Conservation (phyloP, 1,140 invertebrate species). For the Cyphomyrmex costatus region DNA sequence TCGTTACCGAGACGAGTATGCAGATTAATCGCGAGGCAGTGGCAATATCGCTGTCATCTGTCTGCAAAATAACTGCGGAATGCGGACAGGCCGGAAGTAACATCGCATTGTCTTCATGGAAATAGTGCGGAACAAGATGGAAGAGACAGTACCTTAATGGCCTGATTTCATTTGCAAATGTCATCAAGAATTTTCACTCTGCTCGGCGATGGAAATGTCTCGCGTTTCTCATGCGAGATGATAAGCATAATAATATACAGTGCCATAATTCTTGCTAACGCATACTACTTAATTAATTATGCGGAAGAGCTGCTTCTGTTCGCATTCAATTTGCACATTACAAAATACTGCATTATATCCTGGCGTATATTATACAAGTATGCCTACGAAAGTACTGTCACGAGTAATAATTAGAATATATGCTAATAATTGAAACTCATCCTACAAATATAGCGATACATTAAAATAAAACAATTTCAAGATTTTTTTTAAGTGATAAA, state of each 20-base stretch:
- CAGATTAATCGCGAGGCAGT: constrained; percentile 54
- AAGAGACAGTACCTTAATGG: constrained; percentile 60
- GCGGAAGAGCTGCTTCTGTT: constrained; percentile 14
- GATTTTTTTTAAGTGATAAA: not conserved
- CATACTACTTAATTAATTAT: constrained; percentile 58
- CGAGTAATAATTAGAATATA: not conserved
- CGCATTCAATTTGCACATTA: constrained; percentile 36
- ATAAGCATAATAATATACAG: constrained; percentile 53
- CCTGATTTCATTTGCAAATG: constrained; percentile 64
- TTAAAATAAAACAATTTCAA: not conserved
- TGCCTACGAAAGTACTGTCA: not conserved
- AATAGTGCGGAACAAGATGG: constrained; percentile 61
- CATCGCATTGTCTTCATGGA: constrained; percentile 58
- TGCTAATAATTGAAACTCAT: not conserved
- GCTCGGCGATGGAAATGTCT: constrained; percentile 13
- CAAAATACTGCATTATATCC: constrained; percentile 39
- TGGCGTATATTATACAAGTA: not conserved
- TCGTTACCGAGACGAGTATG: constrained; percentile 45
- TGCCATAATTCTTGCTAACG: constrained; percentile 36
- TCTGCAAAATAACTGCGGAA: constrained; percentile 48
- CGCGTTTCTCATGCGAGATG: constrained; percentile 43
- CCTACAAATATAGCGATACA: not conserved
- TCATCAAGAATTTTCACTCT: constrained; percentile 60
- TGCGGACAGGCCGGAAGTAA: constrained; percentile 56
- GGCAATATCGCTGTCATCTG: constrained; percentile 56